These are phyloP conservation scores for Poecile montanus DNA, from an alignment of 2,797 vertebrate species.

Conservation along the genomic window DNA sequence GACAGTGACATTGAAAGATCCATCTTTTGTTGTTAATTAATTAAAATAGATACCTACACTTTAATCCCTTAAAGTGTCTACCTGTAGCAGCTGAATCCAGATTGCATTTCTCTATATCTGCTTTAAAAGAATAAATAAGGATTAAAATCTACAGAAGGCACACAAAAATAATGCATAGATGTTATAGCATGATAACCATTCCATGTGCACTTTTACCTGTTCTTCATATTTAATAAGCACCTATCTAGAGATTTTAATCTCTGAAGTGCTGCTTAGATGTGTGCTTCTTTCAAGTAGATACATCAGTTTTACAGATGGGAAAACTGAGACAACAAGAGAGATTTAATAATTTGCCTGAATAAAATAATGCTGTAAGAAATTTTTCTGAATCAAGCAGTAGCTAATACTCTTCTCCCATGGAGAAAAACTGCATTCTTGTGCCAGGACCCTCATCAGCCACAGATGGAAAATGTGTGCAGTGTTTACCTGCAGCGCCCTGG, in stretches of 20 bases:
- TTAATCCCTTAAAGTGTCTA: background rate
- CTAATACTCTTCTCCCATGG: background rate
- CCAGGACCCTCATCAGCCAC: background rate
- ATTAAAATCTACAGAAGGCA: background rate
- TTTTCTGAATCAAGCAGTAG: background rate
- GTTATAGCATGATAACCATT: background rate
- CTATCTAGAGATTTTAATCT: background rate
- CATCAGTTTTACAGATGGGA: background rate
- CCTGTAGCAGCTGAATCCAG: background rate
- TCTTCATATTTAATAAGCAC: background rate
- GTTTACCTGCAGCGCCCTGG: background rate
- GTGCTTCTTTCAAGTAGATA: background rate
- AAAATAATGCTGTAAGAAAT: background rate
- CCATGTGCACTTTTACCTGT: background rate
- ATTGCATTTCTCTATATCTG: background rate
- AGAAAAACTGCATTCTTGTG: background rate
- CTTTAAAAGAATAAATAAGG: background rate
- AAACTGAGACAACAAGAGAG: background rate
- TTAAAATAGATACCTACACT: background rate
- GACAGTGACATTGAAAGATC: background rate
- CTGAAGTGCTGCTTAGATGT: background rate
- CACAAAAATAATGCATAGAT: background rate
- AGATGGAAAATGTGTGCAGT: background rate
- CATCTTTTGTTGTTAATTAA: background rate
- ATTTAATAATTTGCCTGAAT: background rate